Evolutionary conservation across 2,797 vertebrate species (phyloP).

Genomic region (Oreonectes daqikongensis): DNA sequence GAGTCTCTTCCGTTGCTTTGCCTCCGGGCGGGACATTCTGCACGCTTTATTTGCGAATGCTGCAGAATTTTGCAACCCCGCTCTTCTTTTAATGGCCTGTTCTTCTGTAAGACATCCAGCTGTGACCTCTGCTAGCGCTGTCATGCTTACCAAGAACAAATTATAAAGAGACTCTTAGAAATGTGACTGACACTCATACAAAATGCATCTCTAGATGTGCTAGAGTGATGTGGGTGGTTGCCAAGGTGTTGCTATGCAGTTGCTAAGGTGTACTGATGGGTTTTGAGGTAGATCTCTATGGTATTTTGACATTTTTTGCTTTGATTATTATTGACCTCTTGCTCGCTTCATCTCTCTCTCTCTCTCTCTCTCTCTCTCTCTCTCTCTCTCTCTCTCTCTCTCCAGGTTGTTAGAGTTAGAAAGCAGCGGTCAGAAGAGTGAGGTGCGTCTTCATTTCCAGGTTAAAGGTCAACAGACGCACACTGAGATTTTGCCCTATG

Average conservation of each 20-base stretch:
- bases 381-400: not conserved
- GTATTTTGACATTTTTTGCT: no score
- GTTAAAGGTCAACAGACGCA: slow-evolving; percentile 86
- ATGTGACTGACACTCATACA: not conserved
- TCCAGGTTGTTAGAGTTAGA: slow-evolving; percentile 93
- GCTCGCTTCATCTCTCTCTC: no score
- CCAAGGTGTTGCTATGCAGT: not conserved
- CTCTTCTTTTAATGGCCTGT: slow-evolving; percentile 9
- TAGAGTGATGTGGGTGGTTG: not conserved
- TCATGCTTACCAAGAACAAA: slow-evolving; percentile 21
- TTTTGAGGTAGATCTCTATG: not conserved
- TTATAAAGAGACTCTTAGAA: not conserved
- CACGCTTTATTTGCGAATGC: slow-evolving; percentile 34
- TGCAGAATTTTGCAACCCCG: slow-evolving; percentile 25
- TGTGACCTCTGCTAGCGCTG: not conserved
- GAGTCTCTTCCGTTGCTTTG: slow-evolving; percentile 40
- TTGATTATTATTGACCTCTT: no score
- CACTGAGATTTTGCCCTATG: slow-evolving; percentile 95
- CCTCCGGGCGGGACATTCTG: slow-evolving; percentile 36
- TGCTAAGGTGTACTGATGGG: not conserved
- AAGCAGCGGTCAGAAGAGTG: slow-evolving; percentile 95
- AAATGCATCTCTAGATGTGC: not conserved
- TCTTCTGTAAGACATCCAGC: not conserved
- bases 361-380: no score
- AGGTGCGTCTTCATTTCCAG: slow-evolving; percentile 93